Evolutionary conservation across 2,888 invertebrate species (phyloP).

Genomic region (Imbricaverruca yamaguchii): DNA sequence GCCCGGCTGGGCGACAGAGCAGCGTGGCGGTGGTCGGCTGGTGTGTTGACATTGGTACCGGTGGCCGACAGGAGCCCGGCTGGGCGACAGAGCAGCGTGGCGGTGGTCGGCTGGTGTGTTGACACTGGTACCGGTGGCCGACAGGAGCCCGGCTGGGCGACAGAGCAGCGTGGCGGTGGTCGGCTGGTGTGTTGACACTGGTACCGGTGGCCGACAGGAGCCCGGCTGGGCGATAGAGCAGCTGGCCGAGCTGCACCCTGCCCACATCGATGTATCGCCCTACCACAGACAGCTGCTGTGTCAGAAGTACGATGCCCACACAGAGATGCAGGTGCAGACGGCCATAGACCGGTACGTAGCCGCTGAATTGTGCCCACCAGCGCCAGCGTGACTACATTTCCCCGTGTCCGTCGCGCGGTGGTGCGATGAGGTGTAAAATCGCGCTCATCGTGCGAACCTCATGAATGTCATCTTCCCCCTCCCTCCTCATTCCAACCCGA

Average conservation of each 20-base stretch:
- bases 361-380: too few species aligned
- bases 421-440: too few species aligned
- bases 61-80: not conserved
- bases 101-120: too few species aligned
- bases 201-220: not conserved
- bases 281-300: slow-evolving; percentile 5
- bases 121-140: not conserved
- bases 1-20: not conserved
- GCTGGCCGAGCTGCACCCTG: not conserved
- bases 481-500: too few species aligned
- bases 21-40: too few species aligned
- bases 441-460: too few species aligned
- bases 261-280: not conserved
- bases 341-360: not conserved
- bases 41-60: not conserved
- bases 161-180: not conserved
- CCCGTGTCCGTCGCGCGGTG: too few species aligned
- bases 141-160: not conserved
- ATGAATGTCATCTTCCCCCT: too few species aligned
- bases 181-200: not conserved
- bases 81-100: not conserved
- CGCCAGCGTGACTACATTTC: too few species aligned
- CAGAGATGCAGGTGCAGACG: slow-evolving; percentile 1
- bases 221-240: slow-evolving; percentile 1
- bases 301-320: not conserved